A percentile compares a stretch with the other conserved stretches of the same genome.
phyloP scores from a whole-genome alignment of 2,797 vertebrate species.

The Allenopithecus nigroviridis region DNA sequence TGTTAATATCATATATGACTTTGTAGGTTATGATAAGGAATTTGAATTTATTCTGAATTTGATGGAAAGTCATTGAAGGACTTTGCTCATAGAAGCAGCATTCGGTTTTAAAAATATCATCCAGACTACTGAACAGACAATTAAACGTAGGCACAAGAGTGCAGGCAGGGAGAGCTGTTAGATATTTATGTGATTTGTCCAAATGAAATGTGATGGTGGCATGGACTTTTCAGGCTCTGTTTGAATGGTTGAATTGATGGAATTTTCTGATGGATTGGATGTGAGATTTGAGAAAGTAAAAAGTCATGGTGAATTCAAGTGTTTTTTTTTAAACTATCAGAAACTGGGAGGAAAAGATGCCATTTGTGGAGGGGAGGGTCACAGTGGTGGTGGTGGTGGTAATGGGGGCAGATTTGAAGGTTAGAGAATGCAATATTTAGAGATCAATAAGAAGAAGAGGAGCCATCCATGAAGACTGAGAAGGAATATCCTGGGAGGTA shows the following conservation, averaged over 20 bases:
- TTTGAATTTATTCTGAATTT: background rate
- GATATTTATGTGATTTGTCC: background rate
- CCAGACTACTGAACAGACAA: background rate
- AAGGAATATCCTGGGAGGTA: background rate
- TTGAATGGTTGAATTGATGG: background rate
- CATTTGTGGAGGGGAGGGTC: background rate
- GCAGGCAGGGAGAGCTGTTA: background rate
- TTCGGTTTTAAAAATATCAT: background rate
- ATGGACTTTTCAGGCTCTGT: background rate
- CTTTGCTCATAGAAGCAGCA: background rate
- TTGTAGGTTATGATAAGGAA: background rate
- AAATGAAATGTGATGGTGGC: background rate
- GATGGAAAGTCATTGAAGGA: background rate
- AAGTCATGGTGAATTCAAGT: background rate
- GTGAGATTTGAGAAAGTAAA: background rate
- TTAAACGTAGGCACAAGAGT: background rate
- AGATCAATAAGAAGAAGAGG: background rate
- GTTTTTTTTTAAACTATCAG: background rate
- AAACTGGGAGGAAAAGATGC: background rate
- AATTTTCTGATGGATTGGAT: background rate
- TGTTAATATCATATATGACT: background rate
- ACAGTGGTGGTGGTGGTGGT: background rate
- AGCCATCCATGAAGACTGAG: background rate
- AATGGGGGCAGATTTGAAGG: background rate
- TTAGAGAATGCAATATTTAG: background rate